Evolutionary conservation across 2,797 vertebrate genomes (phyloP), one percentile per base, ranked within the genome.

Genomic region (Megaceryle alcyon): DNA sequence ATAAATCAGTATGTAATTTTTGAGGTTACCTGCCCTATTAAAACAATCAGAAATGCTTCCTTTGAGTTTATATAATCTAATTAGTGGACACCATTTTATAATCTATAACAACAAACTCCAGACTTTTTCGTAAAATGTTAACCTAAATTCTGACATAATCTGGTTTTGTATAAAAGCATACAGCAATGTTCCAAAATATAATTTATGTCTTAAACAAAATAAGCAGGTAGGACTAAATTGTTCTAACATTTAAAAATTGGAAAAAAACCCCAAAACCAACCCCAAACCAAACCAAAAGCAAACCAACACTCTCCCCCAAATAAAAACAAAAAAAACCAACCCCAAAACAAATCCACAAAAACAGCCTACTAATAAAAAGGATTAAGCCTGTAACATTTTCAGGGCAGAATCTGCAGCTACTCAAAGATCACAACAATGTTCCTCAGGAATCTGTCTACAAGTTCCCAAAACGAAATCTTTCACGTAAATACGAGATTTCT

Each of bases 21-120:
- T 90, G 73, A 91, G 56, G 59, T 31, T 16, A 75, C 46, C 10
- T 90, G 86, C 46, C 57, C 63, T 48, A 75, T 54, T 69, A 63
- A 77, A 89, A 51, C 69, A 48, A 48, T 31, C 37, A 78, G 37
- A 69, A 95, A 48, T 20, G 31, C 44, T 49, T 73, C 59, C 53
- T 85, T 85, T 92, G 28, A 73, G 54, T 61, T 88, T 70, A 53
- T 59, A 51, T 69, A 95, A 91, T 59, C 39, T 72, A 85, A 89
- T 70, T 37, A 94, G 66, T 48, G 76, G 79, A 57, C 14, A 48
- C 35, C 3, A 12, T 82, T 94, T 89, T 75, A 75, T 46, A 65
- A 92, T 29, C 39, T 44, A 21, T 51, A 73, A 84, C 49, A 90
- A 37, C 48, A 78, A 81, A 84, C 37, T 76, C 80, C 37, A 88